Evolutionary conservation across 2,888 invertebrate genomes (phyloP), one percentile per base, ranked within the genome.

Genomic region (Pachydiplax longipennis): DNA sequence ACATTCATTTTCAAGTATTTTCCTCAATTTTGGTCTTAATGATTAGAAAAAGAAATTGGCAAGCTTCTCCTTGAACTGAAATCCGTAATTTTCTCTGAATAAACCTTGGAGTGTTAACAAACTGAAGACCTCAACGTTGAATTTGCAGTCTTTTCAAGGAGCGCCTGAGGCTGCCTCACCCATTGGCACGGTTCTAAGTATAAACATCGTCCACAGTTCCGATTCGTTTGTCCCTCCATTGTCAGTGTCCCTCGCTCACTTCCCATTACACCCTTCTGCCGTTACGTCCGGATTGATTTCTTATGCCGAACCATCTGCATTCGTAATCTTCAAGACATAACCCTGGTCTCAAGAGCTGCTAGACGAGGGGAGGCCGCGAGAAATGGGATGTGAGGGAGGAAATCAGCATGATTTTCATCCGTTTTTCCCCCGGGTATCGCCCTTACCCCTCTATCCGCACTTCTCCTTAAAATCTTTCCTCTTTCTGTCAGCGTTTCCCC

Each of bases 401-500:
- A 87, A 87, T 87, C 87, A 87, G 87, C 87, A 87, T 87, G 58
- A 87, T 87, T 87, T 87, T 87, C 87, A 87, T 87, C 87, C 61
- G 87, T 87, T 87, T 83, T 87, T 65, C 87, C 87, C 87, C 61
- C 22, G 87, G 87, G 61, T 61, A 65, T 65, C 31, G 53, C 37
- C 61, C 61, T n/a, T 10, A 25, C 35, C 87, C 18, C 22, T 37
- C 44, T 44, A 1, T 22, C 81, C 81, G 2, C 40, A 8, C 15
- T n/a, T 37, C n/a, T 12, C 35, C 31, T 37, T 25, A 18, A 35
- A 48, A 53, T 35, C 81, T 37, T 81, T 37, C 35, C 37, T 81
- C 37, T 31, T 35, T 25, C 8, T 35, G 31, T 58, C 87, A 31
- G 5, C 58, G 53, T 58, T 37, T 5, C 40, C 81, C 40, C 31